These are phyloP conservation scores for Noctua fimbriata DNA, from an alignment of 2,888 invertebrate species.

Conservation along the genomic window DNA sequence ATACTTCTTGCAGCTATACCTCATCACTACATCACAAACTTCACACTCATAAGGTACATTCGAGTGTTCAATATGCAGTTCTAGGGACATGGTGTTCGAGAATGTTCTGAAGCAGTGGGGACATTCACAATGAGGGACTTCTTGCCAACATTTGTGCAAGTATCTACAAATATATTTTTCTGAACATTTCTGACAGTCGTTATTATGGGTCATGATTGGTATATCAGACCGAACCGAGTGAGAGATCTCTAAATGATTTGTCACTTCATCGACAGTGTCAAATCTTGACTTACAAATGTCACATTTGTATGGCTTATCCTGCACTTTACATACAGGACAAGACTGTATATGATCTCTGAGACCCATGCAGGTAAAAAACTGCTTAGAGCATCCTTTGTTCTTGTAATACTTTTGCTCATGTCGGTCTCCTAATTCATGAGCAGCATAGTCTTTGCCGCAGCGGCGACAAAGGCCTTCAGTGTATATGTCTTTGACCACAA, in stretches of 20 bases:
- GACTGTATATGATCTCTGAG: conserved; percentile 8
- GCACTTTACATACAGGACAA: not conserved
- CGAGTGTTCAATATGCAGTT: conserved; percentile 52
- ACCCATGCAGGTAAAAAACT: conserved; percentile 63
- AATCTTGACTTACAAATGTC: conserved; percentile 27
- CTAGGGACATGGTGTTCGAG: conserved; percentile 9
- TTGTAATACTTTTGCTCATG: not conserved
- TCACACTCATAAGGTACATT: conserved; percentile 54
- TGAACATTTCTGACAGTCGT: conserved; percentile 51
- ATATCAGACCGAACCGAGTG: conserved; percentile 76
- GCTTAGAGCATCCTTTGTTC: not conserved
- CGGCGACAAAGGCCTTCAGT: conserved; percentile 69
- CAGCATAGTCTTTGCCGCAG: conserved; percentile 67
- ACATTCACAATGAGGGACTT: conserved; percentile 45
- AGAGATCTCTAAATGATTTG: conserved; percentile 58
- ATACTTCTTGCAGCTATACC: conserved; percentile 66
- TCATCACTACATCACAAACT: conserved; percentile 62
- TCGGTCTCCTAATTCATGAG: conserved; percentile 8
- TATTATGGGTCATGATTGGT: conserved; percentile 27
- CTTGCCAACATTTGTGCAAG: conserved; percentile 66
- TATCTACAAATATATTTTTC: conserved; percentile 15
- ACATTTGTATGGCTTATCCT: not conserved
- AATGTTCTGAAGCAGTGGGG: conserved; percentile 68
- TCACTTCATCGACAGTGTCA: not conserved
- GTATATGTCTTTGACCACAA: conserved; percentile 19